Base-by-base conservation (phyloP, 1,140 invertebrate genomes). In the Drosophila teissieri region DNA sequence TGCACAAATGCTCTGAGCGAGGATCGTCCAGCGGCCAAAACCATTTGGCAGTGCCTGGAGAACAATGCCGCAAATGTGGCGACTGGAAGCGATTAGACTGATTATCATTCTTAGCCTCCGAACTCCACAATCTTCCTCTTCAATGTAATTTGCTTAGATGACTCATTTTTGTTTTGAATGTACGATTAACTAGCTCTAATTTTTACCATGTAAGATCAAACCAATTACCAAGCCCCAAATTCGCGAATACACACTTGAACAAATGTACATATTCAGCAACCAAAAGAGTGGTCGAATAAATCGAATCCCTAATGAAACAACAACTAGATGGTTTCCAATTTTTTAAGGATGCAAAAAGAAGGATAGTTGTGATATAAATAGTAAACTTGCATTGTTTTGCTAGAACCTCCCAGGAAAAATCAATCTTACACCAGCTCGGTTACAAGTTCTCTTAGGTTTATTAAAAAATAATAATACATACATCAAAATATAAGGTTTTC, bases 1-100 rank as follows among this genome's bases (percentile, higher is more conserved):
- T 96, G 96, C 84, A 97, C 96, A 1, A 94, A 95, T 82, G 90
- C 93, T 34, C 91, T 94, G 65, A 94, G 94, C 22, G 92, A 92
- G 45, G 92, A 93, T 67, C 92, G 96, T 46, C 96, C 96, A 0
- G 92, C 93, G 39, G 95, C 96, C 5, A 76, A 75, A 22, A 84
- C 79, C 39, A 90, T 92, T 42, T 79, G 69, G 74, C 60, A 86
- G 8, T 80, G 83, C 45, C 75, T 91, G 11, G 69, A 79, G 58
- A 88, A 89, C 24, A 88, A 88, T 70, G 56, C 67, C 1, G 72
- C 64, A 19, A 77, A 73, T 57, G 45, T 79, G 2, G 15, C 31
- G 3, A 45, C 48, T 1, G 12, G 37, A 39, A 57, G 65, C 52
- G 74, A 62, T 24, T 81, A 54, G 73, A 42, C 61, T 56, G 46